These are phyloP conservation scores for Aphidius gifuensis DNA, from an alignment of 1,140 invertebrate species.

Conservation along the genomic window DNA sequence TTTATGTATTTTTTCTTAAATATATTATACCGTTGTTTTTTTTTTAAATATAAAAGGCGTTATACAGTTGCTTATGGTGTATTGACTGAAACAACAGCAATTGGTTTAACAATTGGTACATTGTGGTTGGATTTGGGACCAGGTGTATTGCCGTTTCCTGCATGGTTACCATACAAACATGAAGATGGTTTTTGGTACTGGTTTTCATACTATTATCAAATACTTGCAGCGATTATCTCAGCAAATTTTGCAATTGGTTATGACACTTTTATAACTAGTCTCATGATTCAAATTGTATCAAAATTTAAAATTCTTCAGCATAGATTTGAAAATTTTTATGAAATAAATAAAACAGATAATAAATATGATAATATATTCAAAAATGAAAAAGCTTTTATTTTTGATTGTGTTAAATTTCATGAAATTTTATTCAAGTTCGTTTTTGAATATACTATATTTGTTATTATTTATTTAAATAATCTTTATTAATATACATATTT, in stretches of 20 bases:
- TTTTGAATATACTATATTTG: neutral
- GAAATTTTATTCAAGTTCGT: constrained; percentile 12
- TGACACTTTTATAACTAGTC: constrained; percentile 14
- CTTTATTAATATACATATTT: too few species aligned
- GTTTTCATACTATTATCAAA: constrained; percentile 15
- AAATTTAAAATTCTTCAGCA: constrained; percentile 20
- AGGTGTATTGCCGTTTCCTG: constrained; percentile 13
- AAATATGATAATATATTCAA: neutral
- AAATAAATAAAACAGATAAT: neutral
- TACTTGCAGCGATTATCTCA: constrained; percentile 14
- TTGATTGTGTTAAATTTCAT: constrained; percentile 20
- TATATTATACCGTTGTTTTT: too few species aligned
- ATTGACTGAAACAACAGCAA: constrained; percentile 17
- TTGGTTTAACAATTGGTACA: constrained; percentile 19
- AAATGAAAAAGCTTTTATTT: constrained; percentile 16
- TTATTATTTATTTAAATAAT: neutral
- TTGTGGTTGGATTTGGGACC: constrained; percentile 2
- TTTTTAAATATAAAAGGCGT: constrained; percentile 2
- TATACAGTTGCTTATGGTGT: constrained; percentile 17
- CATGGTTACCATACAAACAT: constrained; percentile 17
- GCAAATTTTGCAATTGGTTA: constrained; percentile 18
- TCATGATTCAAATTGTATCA: constrained; percentile 17
- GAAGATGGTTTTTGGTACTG: constrained; percentile 13
- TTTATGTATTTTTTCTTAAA: too few species aligned
- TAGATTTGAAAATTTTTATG: constrained; percentile 10